Percentiles rank a stretch among this genome's conserved stretches.
Conservation (phyloP, 2,113 vertebrate genomes). For the Burhinus bistriatus region DNA sequence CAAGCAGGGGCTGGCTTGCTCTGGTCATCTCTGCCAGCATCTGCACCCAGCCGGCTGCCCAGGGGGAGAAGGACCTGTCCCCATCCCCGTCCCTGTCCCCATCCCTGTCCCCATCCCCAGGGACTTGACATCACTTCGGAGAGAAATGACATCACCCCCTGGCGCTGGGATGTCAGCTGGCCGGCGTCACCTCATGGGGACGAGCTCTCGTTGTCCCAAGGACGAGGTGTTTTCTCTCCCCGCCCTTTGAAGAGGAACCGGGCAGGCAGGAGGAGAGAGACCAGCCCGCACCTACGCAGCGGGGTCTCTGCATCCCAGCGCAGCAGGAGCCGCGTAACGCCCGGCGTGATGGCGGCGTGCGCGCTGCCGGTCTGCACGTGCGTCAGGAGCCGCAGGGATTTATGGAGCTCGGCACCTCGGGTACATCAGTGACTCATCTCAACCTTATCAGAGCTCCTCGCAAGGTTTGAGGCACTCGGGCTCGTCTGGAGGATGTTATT, state of each 20-base stretch:
- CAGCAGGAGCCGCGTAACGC: rapidly evolving
- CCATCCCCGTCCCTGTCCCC: too few species aligned
- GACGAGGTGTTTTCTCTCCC: not conserved
- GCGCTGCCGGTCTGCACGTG: rapidly evolving
- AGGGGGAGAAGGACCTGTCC: not conserved
- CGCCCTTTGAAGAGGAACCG: rapidly evolving
- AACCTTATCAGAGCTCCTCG: not conserved
- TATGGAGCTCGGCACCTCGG: not conserved
- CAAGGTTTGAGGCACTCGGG: not conserved
- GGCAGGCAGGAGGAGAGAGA: not conserved
- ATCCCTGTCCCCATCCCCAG: not conserved
- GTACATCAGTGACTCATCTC: not conserved
- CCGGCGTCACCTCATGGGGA: rapidly evolving
- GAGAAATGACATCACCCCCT: not conserved
- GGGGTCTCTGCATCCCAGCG: rapidly evolving
- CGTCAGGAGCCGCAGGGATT: rapidly evolving
- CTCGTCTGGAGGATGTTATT: not conserved
- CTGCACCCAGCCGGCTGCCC: rapidly evolving
- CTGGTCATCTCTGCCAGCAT: not conserved
- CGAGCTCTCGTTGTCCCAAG: not conserved
- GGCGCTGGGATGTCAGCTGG: not conserved
- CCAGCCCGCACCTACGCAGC: too few species aligned
- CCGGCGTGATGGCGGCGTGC: rapidly evolving
- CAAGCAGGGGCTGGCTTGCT: rapidly evolving
- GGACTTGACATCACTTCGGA: not conserved